Evolutionary conservation across 1,140 invertebrate species (phyloP).

Genomic region (Luehdorfia chinensis): DNA sequence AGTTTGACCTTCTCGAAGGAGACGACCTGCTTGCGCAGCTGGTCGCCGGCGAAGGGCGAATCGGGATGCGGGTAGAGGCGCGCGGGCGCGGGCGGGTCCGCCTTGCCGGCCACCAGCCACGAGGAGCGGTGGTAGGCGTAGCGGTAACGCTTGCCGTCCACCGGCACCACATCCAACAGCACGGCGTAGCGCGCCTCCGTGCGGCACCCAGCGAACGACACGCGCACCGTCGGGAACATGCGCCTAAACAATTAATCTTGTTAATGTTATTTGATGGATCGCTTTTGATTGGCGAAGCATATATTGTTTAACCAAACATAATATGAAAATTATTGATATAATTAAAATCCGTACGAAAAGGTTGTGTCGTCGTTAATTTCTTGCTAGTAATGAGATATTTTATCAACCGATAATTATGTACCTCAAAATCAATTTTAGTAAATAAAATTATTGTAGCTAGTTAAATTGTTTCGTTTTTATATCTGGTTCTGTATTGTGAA

Average conservation of each 20-base stretch:
- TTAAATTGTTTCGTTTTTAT: too few relatives aligned
- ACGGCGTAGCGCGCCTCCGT: constrained; percentile 87
- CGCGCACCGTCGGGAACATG: constrained; percentile 98
- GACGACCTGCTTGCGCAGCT: constrained; percentile 97
- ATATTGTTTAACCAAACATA: too few relatives aligned
- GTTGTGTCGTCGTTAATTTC: too few relatives aligned
- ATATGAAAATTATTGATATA: too few relatives aligned
- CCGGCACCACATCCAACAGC: constrained; percentile 96
- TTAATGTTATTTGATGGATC: too few relatives aligned
- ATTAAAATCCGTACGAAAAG: too few relatives aligned
- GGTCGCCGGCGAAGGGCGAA: constrained; percentile 97
- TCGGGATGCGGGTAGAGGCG: constrained; percentile 98
- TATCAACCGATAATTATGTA: too few relatives aligned
- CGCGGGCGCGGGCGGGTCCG: constrained; percentile 96
- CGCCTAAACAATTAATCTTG: constrained; percentile 86
- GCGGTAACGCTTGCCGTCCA: constrained; percentile 98
- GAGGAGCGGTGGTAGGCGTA: constrained; percentile 99
- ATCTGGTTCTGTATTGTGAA: too few relatives aligned
- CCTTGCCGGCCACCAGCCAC: constrained; percentile 99
- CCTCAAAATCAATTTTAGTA: too few relatives aligned
- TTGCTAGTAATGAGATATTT: too few relatives aligned
- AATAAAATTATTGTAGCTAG: too few relatives aligned
- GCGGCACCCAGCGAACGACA: constrained; percentile 90
- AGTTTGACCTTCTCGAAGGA: constrained; percentile 99
- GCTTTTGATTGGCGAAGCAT: too few relatives aligned